These are phyloP conservation scores for Trachythela sp. DNA, from an alignment of 64 coral and sea anemone species.

Conservation along the genomic window DNA sequence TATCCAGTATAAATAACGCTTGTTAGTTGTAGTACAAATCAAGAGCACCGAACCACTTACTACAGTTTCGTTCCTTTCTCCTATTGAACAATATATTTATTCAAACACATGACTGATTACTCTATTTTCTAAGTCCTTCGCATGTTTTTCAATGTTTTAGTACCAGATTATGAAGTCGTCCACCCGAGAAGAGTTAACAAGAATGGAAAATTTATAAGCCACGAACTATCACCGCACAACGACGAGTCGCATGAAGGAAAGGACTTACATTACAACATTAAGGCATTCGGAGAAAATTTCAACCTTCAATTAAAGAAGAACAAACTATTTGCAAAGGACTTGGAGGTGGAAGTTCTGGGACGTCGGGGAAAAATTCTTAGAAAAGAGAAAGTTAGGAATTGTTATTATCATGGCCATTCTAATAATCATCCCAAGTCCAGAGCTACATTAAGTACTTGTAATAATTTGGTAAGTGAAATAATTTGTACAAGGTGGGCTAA, in stretches of 20 bases:
- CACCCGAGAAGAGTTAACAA: constrained; percentile 68
- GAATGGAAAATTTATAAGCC: constrained; percentile 64
- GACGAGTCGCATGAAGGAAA: neutral
- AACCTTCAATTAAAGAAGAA: constrained; percentile 80
- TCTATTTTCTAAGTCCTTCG: neutral
- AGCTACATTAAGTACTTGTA: constrained; percentile 81
- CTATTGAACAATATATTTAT: too few species aligned
- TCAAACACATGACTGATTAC: too few species aligned
- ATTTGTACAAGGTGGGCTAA: neutral
- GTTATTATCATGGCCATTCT: constrained; percentile 74
- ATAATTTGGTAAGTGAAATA: constrained; percentile 58
- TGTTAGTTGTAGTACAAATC: too few species aligned
- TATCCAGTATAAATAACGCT: too few species aligned
- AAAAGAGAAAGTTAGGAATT: constrained; percentile 84
- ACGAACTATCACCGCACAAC: constrained; percentile 66
- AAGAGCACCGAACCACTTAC: too few species aligned
- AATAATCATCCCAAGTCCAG: constrained; percentile 48
- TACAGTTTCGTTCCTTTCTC: too few species aligned
- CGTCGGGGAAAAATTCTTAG: constrained; percentile 70
- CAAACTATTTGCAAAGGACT: constrained; percentile 68
- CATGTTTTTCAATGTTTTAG: constrained; percentile 21
- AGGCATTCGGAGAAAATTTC: constrained; percentile 75
- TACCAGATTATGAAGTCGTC: constrained; percentile 81
- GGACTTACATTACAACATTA: constrained; percentile 73
- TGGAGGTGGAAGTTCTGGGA: constrained; percentile 86